These are phyloP conservation scores for Aleadryas rufinucha DNA, from an alignment of 2,113 vertebrate species.

Conservation along the genomic window DNA sequence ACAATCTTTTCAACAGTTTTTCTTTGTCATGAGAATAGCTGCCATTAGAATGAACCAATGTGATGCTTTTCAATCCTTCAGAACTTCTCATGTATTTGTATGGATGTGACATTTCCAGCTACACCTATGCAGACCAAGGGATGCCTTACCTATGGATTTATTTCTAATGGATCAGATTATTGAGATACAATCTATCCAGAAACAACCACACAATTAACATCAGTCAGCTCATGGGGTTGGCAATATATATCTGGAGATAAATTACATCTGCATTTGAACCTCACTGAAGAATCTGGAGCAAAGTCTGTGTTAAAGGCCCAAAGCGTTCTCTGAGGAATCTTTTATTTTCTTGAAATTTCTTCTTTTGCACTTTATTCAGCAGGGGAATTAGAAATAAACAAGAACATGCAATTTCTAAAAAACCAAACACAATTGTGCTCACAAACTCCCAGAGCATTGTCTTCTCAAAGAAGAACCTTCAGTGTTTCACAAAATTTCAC, in stretches of 20 bases:
- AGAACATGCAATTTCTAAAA: not conserved
- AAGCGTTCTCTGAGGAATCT: not conserved
- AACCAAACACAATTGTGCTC: rapidly evolving
- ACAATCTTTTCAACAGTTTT: not conserved
- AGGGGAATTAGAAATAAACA: not conserved
- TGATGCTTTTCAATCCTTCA: not conserved
- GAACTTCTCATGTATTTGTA: not conserved
- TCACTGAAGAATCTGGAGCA: not conserved
- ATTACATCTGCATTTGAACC: not conserved
- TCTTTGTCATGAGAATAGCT: not conserved
- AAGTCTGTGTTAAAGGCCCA: not conserved
- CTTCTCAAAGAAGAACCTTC: not conserved
- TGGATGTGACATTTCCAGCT: not conserved
- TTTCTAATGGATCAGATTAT: not conserved
- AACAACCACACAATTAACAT: not conserved
- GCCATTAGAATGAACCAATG: not conserved
- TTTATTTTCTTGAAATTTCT: not conserved
- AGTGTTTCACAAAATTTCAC: not conserved
- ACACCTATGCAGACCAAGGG: not conserved
- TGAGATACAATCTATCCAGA: not conserved
- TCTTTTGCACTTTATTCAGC: not conserved
- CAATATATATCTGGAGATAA: not conserved
- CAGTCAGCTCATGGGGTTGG: not conserved
- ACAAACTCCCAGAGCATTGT: not conserved
- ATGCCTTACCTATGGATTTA: not conserved